Evolutionary conservation across 1,140 invertebrate genomes (phyloP), one percentile per base, ranked within the genome.

Genomic region (Orchesella cincta): DNA sequence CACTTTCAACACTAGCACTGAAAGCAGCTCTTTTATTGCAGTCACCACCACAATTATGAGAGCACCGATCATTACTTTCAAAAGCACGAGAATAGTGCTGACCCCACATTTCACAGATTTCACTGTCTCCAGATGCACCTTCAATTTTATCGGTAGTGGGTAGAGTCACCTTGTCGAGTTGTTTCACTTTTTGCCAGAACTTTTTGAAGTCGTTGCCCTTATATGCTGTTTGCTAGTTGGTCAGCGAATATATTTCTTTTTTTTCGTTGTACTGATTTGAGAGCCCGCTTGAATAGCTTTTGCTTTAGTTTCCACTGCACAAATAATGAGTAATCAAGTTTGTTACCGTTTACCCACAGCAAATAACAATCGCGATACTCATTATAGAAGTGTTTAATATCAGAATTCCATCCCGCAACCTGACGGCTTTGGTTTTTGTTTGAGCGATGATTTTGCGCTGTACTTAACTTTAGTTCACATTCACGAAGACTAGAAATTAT

Each of bases 101-200:
- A 46, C 8, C 39, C 54, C 54, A 62, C 54, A 62, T 16, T 62
- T 62, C 26, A 62, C 54, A 62, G 23, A 62, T 62, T 62, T 62
- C 54, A 14, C 23, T 28, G 16, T 62, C 54, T 62, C 54, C 54
- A 14, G 8, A 8, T 5, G 23, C 23, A 26, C 16, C 8, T 5
- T 18, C 23, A 8, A 62, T 5, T 14, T 8, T 62, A 14, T 8
- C 8, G 8, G 23, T 8, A 62, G 54, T 5, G 8, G 54, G 39
- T n/a, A 5, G 8, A 5, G 23, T n/a, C 16, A 14, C 8, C 39
- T 20, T 20, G 39, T 46, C 39, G 8, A 14, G 3, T n/a, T 62
- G 8, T n/a, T 62, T 62, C 23, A 62, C 54, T 14, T 62, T 8
- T 28, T n/a, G 8, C 54, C 54, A 62, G 54, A 62, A 62, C 23